Base-by-base conservation (phyloP, 2,113 vertebrate species). In the Phainopepla nitens region DNA sequence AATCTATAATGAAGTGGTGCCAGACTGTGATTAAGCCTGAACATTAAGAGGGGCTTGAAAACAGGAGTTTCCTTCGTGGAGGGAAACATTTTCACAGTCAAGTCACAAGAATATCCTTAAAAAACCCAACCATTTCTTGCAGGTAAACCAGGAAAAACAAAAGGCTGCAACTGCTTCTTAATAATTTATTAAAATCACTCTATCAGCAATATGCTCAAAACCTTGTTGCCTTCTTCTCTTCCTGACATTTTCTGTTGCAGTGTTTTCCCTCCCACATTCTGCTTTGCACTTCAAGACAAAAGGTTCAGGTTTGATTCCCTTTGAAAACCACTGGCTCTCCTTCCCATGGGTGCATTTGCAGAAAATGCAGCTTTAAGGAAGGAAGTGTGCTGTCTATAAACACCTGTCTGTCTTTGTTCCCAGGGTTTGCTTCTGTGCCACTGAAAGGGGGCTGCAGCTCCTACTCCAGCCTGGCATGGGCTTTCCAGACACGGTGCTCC, bases 351-450 rank as follows among this genome's bases (percentile, higher is more conserved):
- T 85, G 0, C n/a, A 3, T 70, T 71, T 82, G 15, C 44, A 54
- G 45, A 19, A 66, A 83, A 18, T 5, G 1, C 18, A 23, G 10
- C 41, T 76, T 64, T 36, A 4, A 29, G 61, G 41, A 44, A 58
- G 35, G 64, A 78, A n/a, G 28, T 22, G 42, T 20, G 31, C 44
- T 62, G 0, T 50, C 3, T 49, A 5, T 73, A 31, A 94, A 53
- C 47, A 44, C 18, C 14, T 75, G 61, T 73, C 11, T 90, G 19
- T 87, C n/a, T 95, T 64, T 56, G 3, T 90, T 51, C 41, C 45
- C 82, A 98, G 98, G 97, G 5, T 65, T 87, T 83, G n/a, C 73
- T 64, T 56, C 89, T 54, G 57, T 89, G 61, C 65, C 95, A 11
- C 66, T 23, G 44, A 60, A 69, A 22, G 76, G 93, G 41, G 89